phyloP scores from a whole-genome alignment of 1,140 invertebrate genomes.

The Eriosoma lanigerum region DNA sequence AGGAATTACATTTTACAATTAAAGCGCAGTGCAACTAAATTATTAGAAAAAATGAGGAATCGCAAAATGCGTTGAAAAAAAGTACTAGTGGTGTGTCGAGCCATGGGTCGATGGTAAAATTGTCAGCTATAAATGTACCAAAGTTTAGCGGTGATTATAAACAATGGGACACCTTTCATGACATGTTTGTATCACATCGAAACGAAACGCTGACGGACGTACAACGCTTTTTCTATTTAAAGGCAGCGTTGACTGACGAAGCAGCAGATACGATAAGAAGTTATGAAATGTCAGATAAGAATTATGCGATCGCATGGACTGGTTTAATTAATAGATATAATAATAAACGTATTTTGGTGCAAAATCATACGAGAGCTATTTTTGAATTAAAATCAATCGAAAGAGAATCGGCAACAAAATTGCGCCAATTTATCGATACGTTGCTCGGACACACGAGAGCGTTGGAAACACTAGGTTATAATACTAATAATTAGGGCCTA shows the following conservation, averaged over 20 bases:
- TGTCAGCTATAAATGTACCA: not conserved
- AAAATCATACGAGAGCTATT: not conserved
- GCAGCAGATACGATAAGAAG: not conserved
- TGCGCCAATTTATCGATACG: not conserved
- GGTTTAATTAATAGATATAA: not conserved
- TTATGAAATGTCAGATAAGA: not conserved
- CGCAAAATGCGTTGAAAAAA: not conserved
- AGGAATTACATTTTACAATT: not conserved
- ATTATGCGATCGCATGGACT: not conserved
- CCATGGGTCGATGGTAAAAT: not conserved
- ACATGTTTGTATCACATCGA: not conserved
- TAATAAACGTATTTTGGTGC: not conserved
- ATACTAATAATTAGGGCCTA: not conserved
- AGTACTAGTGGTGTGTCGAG: not conserved
- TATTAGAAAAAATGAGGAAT: not conserved
- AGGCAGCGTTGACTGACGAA: not conserved
- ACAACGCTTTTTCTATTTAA: slow-evolving; percentile 6
- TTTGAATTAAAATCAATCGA: not conserved
- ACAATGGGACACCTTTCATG: not conserved
- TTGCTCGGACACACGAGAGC: not conserved
- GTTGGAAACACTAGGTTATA: not conserved
- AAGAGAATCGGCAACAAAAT: not conserved
- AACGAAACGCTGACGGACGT: not conserved
- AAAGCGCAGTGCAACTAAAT: not conserved
- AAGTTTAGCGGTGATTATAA: not conserved